These are phyloP conservation scores for Bibio marci DNA, from an alignment of 2,888 invertebrate species.

Conservation along the genomic window DNA sequence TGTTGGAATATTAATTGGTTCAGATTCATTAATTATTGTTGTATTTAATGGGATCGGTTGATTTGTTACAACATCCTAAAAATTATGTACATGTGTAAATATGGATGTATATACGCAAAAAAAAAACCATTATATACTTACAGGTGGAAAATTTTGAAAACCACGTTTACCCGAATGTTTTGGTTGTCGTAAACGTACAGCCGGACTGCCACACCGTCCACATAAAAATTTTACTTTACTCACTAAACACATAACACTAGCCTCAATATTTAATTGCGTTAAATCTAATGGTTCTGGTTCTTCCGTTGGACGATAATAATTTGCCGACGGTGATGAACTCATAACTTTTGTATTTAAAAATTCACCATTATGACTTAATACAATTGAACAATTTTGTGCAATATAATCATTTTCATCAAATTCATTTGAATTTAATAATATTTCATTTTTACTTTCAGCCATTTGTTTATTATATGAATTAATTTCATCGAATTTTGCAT, in stretches of 20 bases:
- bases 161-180: constrained; percentile 21
- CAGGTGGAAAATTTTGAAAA: constrained; percentile 19
- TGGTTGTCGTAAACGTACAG: constrained; percentile 43
- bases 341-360: constrained; percentile 35
- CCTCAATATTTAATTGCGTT: constrained; percentile 71
- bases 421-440: constrained; percentile 10
- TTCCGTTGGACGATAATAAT: constrained; percentile 62
- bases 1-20: background rate
- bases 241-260: constrained; percentile 70
- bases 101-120: background rate
- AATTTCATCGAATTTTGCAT: background rate
- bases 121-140: background rate
- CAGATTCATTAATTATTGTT: background rate
- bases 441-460: constrained; percentile 11
- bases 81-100: background rate
- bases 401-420: constrained; percentile 13
- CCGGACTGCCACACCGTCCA: constrained; percentile 54
- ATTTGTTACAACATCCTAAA: constrained; percentile 21
- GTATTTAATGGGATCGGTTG: background rate
- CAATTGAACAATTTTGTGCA: constrained; percentile 13
- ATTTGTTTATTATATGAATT: constrained; percentile 6
- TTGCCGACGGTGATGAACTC: constrained; percentile 39
- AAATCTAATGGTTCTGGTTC: constrained; percentile 76
- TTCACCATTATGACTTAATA: constrained; percentile 16
- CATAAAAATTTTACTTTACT: constrained; percentile 66